phyloP scores from a whole-genome alignment of 2,888 invertebrate genomes.

The Archaeoteleia sp. region DNA sequence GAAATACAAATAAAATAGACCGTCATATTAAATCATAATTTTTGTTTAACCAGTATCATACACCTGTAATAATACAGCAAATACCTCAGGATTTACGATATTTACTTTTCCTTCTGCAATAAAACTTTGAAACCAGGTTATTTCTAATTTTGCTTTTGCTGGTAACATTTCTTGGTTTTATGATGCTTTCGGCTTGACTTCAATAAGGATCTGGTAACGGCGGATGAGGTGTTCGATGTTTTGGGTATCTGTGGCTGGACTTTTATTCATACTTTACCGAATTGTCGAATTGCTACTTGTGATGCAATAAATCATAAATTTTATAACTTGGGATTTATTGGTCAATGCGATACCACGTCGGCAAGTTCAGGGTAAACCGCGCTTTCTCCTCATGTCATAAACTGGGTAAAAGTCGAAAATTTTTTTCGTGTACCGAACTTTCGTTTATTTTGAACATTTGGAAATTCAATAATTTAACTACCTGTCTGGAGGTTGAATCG shows the following conservation, averaged over 20 bases:
- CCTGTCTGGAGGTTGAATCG: conserved; percentile 9
- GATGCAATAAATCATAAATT: conserved; percentile 63
- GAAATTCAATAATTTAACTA: too few relatives aligned
- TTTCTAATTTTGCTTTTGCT: conserved; percentile 2
- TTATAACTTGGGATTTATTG: conserved; percentile 66
- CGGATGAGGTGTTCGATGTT: conserved; percentile 56
- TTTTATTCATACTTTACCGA: conserved; percentile 56
- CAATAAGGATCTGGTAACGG: conserved; percentile 8
- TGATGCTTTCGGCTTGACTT: background rate
- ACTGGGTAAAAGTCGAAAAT: conserved; percentile 21
- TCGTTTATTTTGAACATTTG: too few relatives aligned
- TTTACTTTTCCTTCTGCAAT: conserved; percentile 7
- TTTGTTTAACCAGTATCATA: too few relatives aligned
- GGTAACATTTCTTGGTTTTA: conserved; percentile 8
- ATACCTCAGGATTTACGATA: too few relatives aligned
- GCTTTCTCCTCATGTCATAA: conserved; percentile 55
- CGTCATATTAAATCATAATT: too few relatives aligned
- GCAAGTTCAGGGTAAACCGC: conserved; percentile 17
- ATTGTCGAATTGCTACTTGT: conserved; percentile 32
- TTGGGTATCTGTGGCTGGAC: conserved; percentile 61
- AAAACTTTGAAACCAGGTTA: conserved; percentile 27
- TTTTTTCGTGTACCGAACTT: too few relatives aligned
- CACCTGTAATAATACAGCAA: too few relatives aligned
- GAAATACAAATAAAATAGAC: too few relatives aligned
- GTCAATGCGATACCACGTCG: conserved; percentile 55